Evolutionary conservation across 1,140 invertebrate species (phyloP), one percentile per base, ranked within the genome.

Genomic region (Brachionus sp.): DNA sequence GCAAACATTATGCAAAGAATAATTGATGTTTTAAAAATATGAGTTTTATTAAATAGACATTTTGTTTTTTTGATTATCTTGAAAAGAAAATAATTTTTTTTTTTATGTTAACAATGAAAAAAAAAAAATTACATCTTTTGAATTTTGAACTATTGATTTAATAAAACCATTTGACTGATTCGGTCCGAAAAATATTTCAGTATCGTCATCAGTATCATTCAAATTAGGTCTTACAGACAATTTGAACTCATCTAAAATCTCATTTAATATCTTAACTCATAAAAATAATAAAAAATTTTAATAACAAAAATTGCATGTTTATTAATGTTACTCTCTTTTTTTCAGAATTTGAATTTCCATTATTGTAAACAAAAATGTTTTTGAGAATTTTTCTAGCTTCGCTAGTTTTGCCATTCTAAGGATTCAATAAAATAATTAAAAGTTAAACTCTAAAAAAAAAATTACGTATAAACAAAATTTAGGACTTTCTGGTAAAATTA

Each of bases 401-500:
- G 57, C 33, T 78, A n/a, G 33, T 6, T 57, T 78, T 78, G 13
- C 39, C 39, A 29, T 78, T 57, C 53, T 62, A 19, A 35, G 53
- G n/a, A 46, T 39, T 0, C 92, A 92, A 6, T 91, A 91, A 4
- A 93, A 88, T 0, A 93, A 89, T 70, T 35, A 46, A 64, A 83
- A 84, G 9, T 19, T 33, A 64, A 78, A 83, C 25, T n/a, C 4
- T 57, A 35, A n/a, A 84, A 92, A 93, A 62, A 91, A 90, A 77
- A 93, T 92, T 85, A 92, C 91, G 95, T 93, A 0, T 94, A 80
- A 19, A 44, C 77, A 88, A 88, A 92, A 94, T 6, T 93, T 89
- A 1, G 93, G 93, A 64, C 93, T 94, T 87, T 95, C 94, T 10
- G 93, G 93, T 73, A 93, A 91, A 89, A 93, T 92, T 70, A 93